Evolutionary conservation across 2,113 vertebrate genomes (phyloP), one percentile per base, ranked within the genome.

Genomic region (Sinocyclocheilus maitianheensis): DNA sequence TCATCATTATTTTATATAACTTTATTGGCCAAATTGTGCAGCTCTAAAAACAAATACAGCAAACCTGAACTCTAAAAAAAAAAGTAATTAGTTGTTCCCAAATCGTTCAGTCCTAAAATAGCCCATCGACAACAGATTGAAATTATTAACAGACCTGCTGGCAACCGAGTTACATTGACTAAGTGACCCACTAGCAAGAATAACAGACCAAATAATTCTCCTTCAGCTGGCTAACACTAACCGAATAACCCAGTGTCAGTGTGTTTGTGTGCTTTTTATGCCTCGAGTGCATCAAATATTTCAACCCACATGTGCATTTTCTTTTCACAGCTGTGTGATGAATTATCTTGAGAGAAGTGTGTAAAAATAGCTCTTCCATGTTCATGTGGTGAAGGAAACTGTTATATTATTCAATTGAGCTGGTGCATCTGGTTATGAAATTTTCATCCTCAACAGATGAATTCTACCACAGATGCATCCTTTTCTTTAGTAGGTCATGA

Each of bases 391-490:
- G 74, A 12, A 48, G 34, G 9, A 85, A 79, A 81, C 62, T 37
- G 51, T 88, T 93, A 87, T 83, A 92, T 89, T 93, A 92, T 94
- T 93, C 86, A 92, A 91, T 84, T 89, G 85, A 89, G 75, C 78
- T 87, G 77, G 84, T 91, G 0, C 84, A 88, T 82, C 0, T 58
- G 11, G 86, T 94, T 94, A 92, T 92, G 60, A 82, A 92, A 93
- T 91, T 60, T 14, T 26, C 87, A 91, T 76, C 89, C 89, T 89
- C 65, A 88, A 81, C 86, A 88, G 83, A 88, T 7, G 85, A 89
- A 90, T 13, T 11, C 72, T 55, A 1, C 4, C 14, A 53, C 51
- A 48, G 30, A 76, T 78, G 46, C 51, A 40, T 76, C 18, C n/a
- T 7, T 76, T 51, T 26, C 22, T 46, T 48, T 26, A 76, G 74